Evolutionary conservation across 2,888 invertebrate species (phyloP), one percentile per base, ranked within the genome.

Genomic region (Byasa hedistus): DNA sequence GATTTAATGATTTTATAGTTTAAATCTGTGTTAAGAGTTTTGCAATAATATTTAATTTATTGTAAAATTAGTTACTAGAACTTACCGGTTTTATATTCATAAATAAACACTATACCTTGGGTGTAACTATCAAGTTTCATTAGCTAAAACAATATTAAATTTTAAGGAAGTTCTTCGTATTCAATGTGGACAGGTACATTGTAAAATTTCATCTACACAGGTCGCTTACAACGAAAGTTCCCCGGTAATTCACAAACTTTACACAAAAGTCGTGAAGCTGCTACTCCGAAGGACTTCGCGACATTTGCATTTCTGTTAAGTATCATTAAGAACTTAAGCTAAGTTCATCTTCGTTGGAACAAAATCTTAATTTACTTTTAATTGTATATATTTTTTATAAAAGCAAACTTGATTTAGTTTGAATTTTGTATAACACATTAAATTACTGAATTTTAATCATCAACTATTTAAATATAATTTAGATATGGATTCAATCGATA

Each of bases 281-380:
- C 32, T 58, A 36, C 57, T 3, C n/a, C 19, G 27, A 32, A 39
- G 36, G 57, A 57, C 32, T 64, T 23, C 39, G 21, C n/a, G 48
- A 56, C 63, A 64, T 66, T 66, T 61, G 57, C 57, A 57, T 66
- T 56, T 62, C 57, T 64, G 64, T 36, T 24, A 51, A 63, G 57
- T 36, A 23, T 64, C 57, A 64, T 64, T 64, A 64, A 36, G 48
- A 57, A 64, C 27, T 64, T 58, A 5, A 21, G 48, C 5, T 19
- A 27, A 62, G 24, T 22, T 54, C 12, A 56, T 56, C 23, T 56
- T 5, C 17, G 10, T 56, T 1, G 17, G 23, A 56, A 17, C 27
- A 24, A 5, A 48, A 48, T 48, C 48, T 48, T 39, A 39, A 39
- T 39, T 39, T 2, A 39, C 39, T 39, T 39, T 15, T 15, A 1